A percentile compares a stretch with the other conserved stretches of the same genome.
Conservation (phyloP, 2,113 vertebrate genomes). For the Labeo catla region DNA sequence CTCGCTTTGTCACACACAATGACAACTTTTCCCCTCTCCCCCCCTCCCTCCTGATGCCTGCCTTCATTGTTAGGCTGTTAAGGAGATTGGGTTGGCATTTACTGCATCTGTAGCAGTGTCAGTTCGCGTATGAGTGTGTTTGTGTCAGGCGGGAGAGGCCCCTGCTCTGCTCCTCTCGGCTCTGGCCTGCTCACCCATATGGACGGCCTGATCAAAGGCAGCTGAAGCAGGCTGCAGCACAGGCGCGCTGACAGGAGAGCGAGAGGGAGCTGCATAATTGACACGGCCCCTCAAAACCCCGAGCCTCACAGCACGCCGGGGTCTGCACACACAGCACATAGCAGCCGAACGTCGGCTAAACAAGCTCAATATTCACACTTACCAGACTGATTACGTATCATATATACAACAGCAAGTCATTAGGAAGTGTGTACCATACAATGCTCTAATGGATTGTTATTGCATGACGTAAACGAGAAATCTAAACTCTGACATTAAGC, state of each 20-base stretch:
- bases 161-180: slow-evolving; percentile 53
- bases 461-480: slow-evolving; percentile 43
- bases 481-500: slow-evolving; percentile 39
- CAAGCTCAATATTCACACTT: slow-evolving; percentile 56
- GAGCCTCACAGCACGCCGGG: slow-evolving; percentile 33
- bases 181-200: slow-evolving; percentile 65
- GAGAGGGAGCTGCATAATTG: slow-evolving; percentile 76
- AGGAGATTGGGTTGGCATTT: slow-evolving; percentile 70
- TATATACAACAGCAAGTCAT: slow-evolving; percentile 46
- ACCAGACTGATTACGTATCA: slow-evolving; percentile 51
- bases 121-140: slow-evolving; percentile 68
- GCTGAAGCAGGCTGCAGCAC: slow-evolving; percentile 74
- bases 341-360: slow-evolving; percentile 42
- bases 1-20: slow-evolving; percentile 62
- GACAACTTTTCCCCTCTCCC: slow-evolving; percentile 43
- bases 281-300: slow-evolving; percentile 67
- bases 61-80: slow-evolving; percentile 64
- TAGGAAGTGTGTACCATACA: slow-evolving; percentile 23
- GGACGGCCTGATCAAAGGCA: slow-evolving; percentile 77
- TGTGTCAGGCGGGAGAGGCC: slow-evolving; percentile 59
- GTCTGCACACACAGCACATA: slow-evolving; percentile 39
- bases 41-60: slow-evolving; percentile 49
- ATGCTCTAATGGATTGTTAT: slow-evolving; percentile 49
- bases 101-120: slow-evolving; percentile 67
- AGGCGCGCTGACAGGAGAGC: slow-evolving; percentile 71